Evolutionary conservation across 2,113 vertebrate species (phyloP), one percentile per base, ranked within the genome.

Genomic region (Triplophysa rosa): DNA sequence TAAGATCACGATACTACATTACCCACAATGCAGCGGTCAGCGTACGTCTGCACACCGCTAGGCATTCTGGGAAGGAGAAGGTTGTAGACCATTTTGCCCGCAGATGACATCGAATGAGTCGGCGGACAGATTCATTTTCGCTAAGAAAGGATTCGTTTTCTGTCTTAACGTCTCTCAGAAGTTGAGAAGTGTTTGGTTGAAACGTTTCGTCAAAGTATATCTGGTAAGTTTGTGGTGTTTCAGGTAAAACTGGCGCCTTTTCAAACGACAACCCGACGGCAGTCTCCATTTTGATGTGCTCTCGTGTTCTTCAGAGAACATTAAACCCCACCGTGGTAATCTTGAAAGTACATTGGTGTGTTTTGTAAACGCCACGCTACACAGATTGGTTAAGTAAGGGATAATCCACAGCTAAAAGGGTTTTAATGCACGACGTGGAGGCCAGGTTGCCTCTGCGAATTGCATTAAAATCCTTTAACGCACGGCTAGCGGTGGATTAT

Each of bases 11-110:
- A 19, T 52, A 86, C 81, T 63, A 19, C 75, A 83, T 21, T 77
- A 52, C 71, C 85, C 83, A 70, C 9, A 54, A 71, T 69, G 37
- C 78, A 56, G 4, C n/a, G n/a, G 11, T 1, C 9, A 21, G 9
- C 17, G 3, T 8, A 19, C 66, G 62, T 5, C 13, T 16, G 26
- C 12, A 1, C 7, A 2, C 65, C 24, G 4, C 64, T 72, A 62
- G 14, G 82, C 80, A 84, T 49, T 70, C 63, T 84, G 80, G 85
- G 80, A 86, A 84, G 69, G 82, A 88, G 62, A 56, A 16, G 40
- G 23, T 5, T n/a, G 68, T 61, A 82, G 65, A 75, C 76, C 83
- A 85, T 85, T 82, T 87, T 77, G 67, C 23, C 73, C 72, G 54
- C 16, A 2, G 70, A 65, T 71, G 62, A 49, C 29, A 76, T 23